A percentile compares a stretch with the other conserved stretches of the same genome.
Conservation (phyloP, 2,113 vertebrate species). For the Ammospiza nelsoni region DNA sequence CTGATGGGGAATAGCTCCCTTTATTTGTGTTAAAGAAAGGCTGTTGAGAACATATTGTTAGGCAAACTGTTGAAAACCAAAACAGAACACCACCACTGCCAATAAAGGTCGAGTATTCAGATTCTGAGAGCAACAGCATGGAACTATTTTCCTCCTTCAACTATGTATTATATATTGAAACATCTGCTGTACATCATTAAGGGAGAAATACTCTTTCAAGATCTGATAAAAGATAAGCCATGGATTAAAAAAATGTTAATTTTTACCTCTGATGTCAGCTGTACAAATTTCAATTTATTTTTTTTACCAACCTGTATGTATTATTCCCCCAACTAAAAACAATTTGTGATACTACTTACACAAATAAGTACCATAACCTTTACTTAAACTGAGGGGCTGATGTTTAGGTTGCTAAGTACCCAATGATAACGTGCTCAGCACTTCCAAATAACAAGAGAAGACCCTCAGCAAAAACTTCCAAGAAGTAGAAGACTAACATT, state of each 20-base stretch:
- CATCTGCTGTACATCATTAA: background rate
- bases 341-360: background rate
- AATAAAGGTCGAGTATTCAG: background rate
- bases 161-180: background rate
- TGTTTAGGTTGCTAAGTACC: background rate
- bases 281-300: background rate
- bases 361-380: background rate
- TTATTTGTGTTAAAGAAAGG: background rate
- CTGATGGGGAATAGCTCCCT: constrained; percentile 50
- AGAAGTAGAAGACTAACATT: background rate
- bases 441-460: background rate
- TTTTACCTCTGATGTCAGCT: background rate
- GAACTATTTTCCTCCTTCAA: background rate
- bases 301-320: background rate
- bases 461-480: background rate
- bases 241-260: background rate
- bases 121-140: background rate
- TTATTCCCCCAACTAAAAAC: background rate
- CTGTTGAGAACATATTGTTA: constrained; percentile 39
- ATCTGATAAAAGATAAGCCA: background rate
- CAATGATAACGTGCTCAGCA: background rate
- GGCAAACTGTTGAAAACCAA: background rate
- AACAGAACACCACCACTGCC: background rate
- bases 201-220: background rate
- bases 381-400: background rate